phyloP scores from a whole-genome alignment of 1,140 invertebrate genomes.

The Brachionus koreanus region DNA sequence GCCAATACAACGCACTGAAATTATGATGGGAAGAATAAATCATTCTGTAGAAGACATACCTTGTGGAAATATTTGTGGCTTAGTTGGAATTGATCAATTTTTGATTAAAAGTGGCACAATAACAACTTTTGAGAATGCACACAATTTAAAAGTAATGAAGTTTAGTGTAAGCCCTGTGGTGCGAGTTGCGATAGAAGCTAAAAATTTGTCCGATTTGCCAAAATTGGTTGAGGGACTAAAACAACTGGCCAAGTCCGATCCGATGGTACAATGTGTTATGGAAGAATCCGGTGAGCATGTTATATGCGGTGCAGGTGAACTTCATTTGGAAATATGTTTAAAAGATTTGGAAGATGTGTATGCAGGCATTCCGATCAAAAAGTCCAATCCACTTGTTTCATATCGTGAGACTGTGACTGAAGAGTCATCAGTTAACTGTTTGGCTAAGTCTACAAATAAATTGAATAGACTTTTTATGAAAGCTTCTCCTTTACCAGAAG shows the following conservation, averaged over 20 bases:
- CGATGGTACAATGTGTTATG: slow-evolving; percentile 76
- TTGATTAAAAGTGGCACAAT: slow-evolving; percentile 99
- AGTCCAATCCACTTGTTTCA: neutral
- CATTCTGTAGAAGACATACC: slow-evolving; percentile 99
- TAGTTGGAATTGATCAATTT: slow-evolving; percentile 99
- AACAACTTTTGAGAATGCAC: slow-evolving; percentile 96
- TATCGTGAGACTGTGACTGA: slow-evolving; percentile 2
- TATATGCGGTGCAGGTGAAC: slow-evolving; percentile 63
- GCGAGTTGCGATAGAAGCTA: slow-evolving; percentile 96
- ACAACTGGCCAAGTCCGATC: slow-evolving; percentile 97
- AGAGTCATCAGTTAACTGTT: neutral
- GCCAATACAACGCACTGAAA: slow-evolving; percentile 73
- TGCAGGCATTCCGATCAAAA: slow-evolving; percentile 38
- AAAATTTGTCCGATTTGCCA: slow-evolving; percentile 96
- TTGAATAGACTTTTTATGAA: slow-evolving; percentile 44
- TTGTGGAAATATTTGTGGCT: slow-evolving; percentile 97
- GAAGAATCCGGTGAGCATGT: slow-evolving; percentile 25
- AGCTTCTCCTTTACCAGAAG: slow-evolving; percentile 17
- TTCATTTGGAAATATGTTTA: slow-evolving; percentile 46
- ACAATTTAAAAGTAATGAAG: slow-evolving; percentile 82
- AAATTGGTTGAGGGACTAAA: slow-evolving; percentile 96
- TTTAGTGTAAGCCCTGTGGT: slow-evolving; percentile 99
- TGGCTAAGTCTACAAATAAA: slow-evolving; percentile 58
- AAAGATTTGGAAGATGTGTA: slow-evolving; percentile 44
- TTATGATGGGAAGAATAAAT: slow-evolving; percentile 99